Evolutionary conservation across 2,113 vertebrate species (phyloP).

Genomic region (Rynchops niger): DNA sequence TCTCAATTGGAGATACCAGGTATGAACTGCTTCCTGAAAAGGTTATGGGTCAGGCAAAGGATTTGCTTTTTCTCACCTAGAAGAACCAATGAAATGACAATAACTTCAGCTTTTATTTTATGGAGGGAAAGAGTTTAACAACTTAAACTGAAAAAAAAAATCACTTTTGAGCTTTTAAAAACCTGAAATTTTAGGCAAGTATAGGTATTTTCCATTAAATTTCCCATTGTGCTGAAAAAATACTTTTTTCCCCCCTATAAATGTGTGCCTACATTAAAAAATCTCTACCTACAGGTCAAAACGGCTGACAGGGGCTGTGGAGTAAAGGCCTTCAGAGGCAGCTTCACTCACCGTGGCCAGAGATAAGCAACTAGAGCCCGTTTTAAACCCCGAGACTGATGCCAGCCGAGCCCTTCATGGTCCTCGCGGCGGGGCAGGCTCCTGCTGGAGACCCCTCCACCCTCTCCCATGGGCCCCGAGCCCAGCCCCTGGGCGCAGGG

Average conservation of each 20-base stretch:
- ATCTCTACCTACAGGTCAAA: not conserved
- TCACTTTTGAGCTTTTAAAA: not conserved
- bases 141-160: not conserved
- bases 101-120: not conserved
- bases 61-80: not conserved
- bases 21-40: not conserved
- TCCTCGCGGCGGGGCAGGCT: not conserved
- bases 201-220: not conserved
- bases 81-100: not conserved
- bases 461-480: not conserved
- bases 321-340: not conserved
- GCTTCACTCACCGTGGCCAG: not conserved
- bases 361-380: not conserved
- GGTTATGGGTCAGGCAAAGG: not conserved
- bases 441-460: not conserved
- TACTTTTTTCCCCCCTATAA: not conserved
- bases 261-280: not conserved
- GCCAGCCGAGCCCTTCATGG: not conserved
- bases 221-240: not conserved
- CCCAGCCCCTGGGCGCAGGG: not conserved
- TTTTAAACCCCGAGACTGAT: not conserved
- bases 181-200: not conserved
- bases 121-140: not conserved
- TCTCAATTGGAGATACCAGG: not conserved
- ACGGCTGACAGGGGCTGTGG: not conserved